These are phyloP conservation scores for Xanthostigma xanthostigma DNA, from an alignment of 2,888 invertebrate genomes.

Conservation along the genomic window DNA sequence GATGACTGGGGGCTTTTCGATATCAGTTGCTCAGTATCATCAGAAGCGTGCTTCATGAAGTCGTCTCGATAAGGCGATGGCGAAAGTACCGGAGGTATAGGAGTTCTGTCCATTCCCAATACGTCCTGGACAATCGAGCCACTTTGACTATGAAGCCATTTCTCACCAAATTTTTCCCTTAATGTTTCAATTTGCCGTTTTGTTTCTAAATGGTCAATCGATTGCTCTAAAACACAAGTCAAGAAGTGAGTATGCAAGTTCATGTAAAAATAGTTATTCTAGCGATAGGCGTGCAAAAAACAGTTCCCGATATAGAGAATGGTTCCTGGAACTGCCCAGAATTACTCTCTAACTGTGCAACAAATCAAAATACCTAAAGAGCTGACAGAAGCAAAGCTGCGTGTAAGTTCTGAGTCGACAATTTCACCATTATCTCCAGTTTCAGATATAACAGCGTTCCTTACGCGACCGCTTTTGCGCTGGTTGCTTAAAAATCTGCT, in stretches of 20 bases:
- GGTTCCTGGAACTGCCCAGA: too few species aligned
- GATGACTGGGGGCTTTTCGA: slow-evolving; percentile 1
- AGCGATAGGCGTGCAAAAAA: too few species aligned
- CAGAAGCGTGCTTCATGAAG: not conserved
- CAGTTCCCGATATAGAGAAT: too few species aligned
- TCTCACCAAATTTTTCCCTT: slow-evolving; percentile 39
- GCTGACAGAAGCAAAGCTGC: slow-evolving; percentile 12
- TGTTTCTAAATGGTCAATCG: slow-evolving; percentile 36
- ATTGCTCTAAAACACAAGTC: slow-evolving; percentile 17
- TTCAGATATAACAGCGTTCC: slow-evolving; percentile 19
- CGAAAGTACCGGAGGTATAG: slow-evolving; percentile 11
- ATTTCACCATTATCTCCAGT: slow-evolving; percentile 11
- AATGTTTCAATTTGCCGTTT: slow-evolving; percentile 42
- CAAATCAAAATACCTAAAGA: slow-evolving; percentile 1
- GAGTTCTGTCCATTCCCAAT: slow-evolving; percentile 31
- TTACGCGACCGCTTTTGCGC: slow-evolving; percentile 10
- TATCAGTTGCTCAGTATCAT: not conserved
- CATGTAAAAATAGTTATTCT: not conserved
- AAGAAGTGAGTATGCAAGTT: slow-evolving; percentile 7
- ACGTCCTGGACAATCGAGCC: slow-evolving; percentile 37
- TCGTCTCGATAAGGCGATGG: slow-evolving; percentile 15
- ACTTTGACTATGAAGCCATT: slow-evolving; percentile 41
- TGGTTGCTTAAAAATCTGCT: too few species aligned
- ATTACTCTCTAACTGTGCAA: not conserved
- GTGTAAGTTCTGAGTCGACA: slow-evolving; percentile 5